Evolutionary conservation across 1,140 invertebrate genomes (phyloP), one percentile per base, ranked within the genome.

Genomic region (Popillia japonica): DNA sequence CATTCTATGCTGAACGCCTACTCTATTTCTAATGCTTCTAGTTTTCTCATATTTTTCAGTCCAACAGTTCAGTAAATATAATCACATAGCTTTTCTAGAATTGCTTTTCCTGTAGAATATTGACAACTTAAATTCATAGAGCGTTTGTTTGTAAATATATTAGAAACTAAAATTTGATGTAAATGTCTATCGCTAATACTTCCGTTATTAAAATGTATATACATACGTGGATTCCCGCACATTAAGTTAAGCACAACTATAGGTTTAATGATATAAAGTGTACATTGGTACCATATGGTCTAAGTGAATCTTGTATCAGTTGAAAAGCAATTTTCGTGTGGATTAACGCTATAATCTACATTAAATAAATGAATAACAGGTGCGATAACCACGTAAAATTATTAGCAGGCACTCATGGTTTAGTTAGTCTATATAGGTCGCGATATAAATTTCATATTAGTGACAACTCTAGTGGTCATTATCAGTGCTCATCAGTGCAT

Each of bases 351-450:
- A 23, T 68, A 68, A 68, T 68, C 61, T 68, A 6, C 11, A 68
- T 68, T 68, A 68, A 68, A 68, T 68, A 68, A 68, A 68, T 34
- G 61, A 68, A 68, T 68, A 68, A 68, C 61, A 68, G 61, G 61
- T 68, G 61, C 27, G 20, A 22, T 68, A 68, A 34, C 22, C 20
- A 20, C 61, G 61, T 68, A 14, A 68, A 68, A 68, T 68, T 68
- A 68, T 68, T 68, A 68, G 61, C 61, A 68, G 22, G 22, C 61
- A 68, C 61, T 68, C 61, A 23, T 27, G n/a, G 3, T 34, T 9
- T 61, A 8, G 9, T 20, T 27, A 68, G 61, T 68, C 61, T 27
- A 68, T 68, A 68, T 68, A 68, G 61, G 61, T 34, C 2, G 61
- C 61, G 20, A 20, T 22, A 68, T 68, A 68, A 68, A 68, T 68